Evolutionary conservation across 1,140 invertebrate species (phyloP), one percentile per base, ranked within the genome.

Genomic region (Megathymus violae): DNA sequence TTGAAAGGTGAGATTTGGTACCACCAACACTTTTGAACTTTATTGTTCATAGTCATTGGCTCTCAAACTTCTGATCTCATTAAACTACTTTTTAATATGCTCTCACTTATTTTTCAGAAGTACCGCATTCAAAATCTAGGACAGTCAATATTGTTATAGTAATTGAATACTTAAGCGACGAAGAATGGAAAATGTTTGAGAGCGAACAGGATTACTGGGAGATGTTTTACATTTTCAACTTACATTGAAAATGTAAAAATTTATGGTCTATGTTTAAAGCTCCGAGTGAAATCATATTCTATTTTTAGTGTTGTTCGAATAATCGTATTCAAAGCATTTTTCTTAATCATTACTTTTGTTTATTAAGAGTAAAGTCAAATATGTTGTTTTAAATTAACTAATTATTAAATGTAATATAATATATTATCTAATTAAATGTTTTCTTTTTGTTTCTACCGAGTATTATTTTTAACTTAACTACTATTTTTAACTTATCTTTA

Each of bases 101-200:
- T 13, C 34, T 52, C 34, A 6, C 34, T 40, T 52, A 40, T 52
- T 11, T 16, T 15, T 17, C 9, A 17, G 25, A 22, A 52, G 34
- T 16, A 34, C 17, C 34, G 50, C 16, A 38, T 52, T 40, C 50
- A n/a, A 40, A 52, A 52, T 50, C 34, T 40, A 40, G 50, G 11
- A 52, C 34, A 52, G 17, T 52, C 16, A 16, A 52, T 52, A 52
- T 36, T 40, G 34, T 40, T 22, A 34, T 15, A 38, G 34, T 52
- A 52, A 52, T 52, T 16, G 50, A 52, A 52, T 52, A 52, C 50
- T 52, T 52, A 40, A 52, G 15, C 34, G 40, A 11, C 4, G 16
- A 16, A 40, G 17, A 52, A 38, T 52, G 50, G 34, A 52, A 52
- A 52, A 52, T 52, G 34, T 52, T 51, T 52, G 9, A 52, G 34